A percentile compares a stretch with the other conserved stretches of the same genome.
Conservation (phyloP, 2,888 invertebrate genomes). For the Chymomyza fuscimana region DNA sequence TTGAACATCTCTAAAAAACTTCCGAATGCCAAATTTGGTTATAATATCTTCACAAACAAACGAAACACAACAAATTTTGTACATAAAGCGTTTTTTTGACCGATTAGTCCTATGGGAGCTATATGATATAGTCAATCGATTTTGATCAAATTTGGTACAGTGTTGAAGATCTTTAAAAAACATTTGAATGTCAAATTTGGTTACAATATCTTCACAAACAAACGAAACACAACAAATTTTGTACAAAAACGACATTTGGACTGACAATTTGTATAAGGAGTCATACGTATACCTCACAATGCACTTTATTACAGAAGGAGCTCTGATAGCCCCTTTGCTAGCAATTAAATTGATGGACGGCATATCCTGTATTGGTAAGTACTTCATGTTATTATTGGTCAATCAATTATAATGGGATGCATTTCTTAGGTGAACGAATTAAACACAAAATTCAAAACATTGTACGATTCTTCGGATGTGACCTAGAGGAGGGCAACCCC, state of each 20-base stretch:
- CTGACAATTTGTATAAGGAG: conserved; percentile 11
- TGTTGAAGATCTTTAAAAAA: too few species aligned
- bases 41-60: too few species aligned
- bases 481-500: not conserved
- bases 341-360: conserved; percentile 13
- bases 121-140: too few species aligned
- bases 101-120: too few species aligned
- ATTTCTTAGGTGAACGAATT: conserved; percentile 6
- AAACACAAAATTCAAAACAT: not conserved
- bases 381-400: not conserved
- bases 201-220: too few species aligned
- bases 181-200: too few species aligned
- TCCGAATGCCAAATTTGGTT: too few species aligned
- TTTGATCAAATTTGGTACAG: too few species aligned
- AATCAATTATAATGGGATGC: not conserved
- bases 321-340: conserved; percentile 4
- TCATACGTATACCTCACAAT: conserved; percentile 10
- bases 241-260: conserved; percentile 17
- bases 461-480: conserved; percentile 4
- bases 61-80: too few species aligned
- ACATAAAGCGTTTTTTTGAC: too few species aligned
- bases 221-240: too few species aligned
- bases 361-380: not conserved
- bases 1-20: too few species aligned
- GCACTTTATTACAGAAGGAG: conserved; percentile 9